Evolutionary conservation across 2,797 vertebrate genomes (phyloP).

Genomic region (Sphenopsis melanotis): DNA sequence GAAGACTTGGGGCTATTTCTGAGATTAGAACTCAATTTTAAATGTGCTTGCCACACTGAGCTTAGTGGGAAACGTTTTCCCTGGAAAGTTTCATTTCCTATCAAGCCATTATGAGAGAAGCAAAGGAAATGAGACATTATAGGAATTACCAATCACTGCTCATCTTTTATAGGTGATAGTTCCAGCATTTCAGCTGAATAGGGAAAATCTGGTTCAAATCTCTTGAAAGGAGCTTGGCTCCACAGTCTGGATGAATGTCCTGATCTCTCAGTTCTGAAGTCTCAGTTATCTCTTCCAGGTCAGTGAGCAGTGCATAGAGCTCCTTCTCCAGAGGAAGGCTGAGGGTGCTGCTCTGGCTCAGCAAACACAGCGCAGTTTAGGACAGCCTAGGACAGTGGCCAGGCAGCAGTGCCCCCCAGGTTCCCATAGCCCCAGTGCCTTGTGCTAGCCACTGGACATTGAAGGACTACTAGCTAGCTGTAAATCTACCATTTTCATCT

Average conservation of each 20-base stretch:
- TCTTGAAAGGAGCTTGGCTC: background rate
- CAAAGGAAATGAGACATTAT: background rate
- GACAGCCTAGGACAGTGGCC: background rate
- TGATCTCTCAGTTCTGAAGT: background rate
- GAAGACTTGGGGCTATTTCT: background rate
- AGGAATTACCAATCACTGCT: background rate
- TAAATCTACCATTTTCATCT: background rate
- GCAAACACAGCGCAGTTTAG: background rate
- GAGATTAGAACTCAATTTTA: background rate
- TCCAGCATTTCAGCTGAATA: background rate
- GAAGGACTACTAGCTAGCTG: background rate
- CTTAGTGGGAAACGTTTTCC: background rate
- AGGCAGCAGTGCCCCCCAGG: background rate
- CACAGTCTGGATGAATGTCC: background rate
- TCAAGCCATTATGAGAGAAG: background rate
- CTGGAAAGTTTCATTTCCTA: background rate
- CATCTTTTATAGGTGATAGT: background rate
- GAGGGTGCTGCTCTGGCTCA: background rate
- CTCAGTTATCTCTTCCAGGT: background rate
- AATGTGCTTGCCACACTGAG: background rate
- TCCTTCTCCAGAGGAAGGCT: background rate
- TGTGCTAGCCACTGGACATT: background rate
- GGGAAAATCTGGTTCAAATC: background rate
- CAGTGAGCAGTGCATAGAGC: background rate
- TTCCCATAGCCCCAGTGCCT: background rate